Percentiles rank a stretch among this genome's conserved stretches.
Conservation (phyloP, 2,113 vertebrate genomes). For the Semnornis frantzii region DNA sequence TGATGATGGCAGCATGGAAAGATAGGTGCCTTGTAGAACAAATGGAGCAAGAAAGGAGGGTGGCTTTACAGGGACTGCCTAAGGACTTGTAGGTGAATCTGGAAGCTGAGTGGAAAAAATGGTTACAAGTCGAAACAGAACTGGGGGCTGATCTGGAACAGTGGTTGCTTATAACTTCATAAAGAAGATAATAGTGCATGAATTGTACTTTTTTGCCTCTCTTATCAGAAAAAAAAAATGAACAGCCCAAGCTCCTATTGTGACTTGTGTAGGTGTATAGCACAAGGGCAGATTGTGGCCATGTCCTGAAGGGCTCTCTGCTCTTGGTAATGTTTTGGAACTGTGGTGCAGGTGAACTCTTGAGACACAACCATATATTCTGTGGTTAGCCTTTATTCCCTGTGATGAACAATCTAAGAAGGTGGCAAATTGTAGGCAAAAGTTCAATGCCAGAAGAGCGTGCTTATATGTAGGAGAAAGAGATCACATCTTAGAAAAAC, state of each 20-base stretch:
- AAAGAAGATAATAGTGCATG: neutral
- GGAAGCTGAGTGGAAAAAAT: too few relatives aligned
- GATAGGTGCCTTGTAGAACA: too few relatives aligned
- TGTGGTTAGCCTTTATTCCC: neutral
- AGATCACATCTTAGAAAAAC: neutral
- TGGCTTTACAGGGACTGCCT: too few relatives aligned
- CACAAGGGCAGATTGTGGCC: neutral
- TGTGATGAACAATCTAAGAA: neutral
- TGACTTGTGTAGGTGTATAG: neutral
- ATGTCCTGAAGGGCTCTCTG: neutral
- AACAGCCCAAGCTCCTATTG: neutral
- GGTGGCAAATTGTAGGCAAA: neutral
- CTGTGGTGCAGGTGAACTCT: neutral
- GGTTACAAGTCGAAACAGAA: too few relatives aligned
- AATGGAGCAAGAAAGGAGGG: too few relatives aligned
- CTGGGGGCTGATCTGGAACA: too few relatives aligned
- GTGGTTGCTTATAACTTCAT: neutral
- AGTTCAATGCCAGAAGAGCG: neutral
- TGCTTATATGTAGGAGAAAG: neutral
- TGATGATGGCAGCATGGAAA: too few relatives aligned
- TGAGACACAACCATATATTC: rapidly evolving
- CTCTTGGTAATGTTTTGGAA: neutral
- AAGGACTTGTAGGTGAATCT: too few relatives aligned
- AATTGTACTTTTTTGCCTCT: neutral
- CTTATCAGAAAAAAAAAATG: too few relatives aligned